Conservation (phyloP, 2,888 invertebrate species). For the Alloscopus bannaensis region DNA sequence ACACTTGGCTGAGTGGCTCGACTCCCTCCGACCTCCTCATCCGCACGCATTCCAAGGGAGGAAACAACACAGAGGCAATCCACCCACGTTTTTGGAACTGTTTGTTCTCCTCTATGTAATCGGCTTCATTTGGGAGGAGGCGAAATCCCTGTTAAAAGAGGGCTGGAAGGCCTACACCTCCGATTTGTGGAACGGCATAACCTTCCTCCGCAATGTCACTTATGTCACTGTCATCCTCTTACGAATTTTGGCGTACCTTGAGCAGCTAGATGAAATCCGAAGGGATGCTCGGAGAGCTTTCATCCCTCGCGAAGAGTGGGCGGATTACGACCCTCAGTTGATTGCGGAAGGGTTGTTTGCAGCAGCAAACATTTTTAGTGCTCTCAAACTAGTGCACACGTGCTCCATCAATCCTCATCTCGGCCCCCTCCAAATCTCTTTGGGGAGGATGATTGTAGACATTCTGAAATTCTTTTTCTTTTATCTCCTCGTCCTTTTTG, state of each 20-base stretch:
- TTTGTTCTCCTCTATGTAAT: conserved; percentile 89
- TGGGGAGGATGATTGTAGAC: conserved; percentile 92
- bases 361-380: conserved; percentile 94
- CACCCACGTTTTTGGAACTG: conserved; percentile 89
- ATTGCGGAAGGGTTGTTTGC: conserved; percentile 95
- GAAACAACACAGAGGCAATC: conserved; percentile 86
- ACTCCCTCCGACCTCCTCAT: conserved; percentile 82
- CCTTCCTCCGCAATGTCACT: conserved; percentile 91
- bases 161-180: conserved; percentile 90
- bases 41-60: conserved; percentile 74
- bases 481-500: conserved; percentile 89
- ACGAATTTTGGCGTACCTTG: conserved; percentile 79
- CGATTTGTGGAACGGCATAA: conserved; percentile 98
- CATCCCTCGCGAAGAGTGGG: conserved; percentile 90
- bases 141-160: conserved; percentile 90
- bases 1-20: conserved; percentile 83
- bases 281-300: conserved; percentile 83
- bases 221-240: conserved; percentile 86
- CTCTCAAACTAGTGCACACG: conserved; percentile 91
- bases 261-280: conserved; percentile 57
- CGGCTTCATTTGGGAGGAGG: conserved; percentile 94
- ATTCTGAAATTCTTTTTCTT: conserved; percentile 95
- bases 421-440: conserved; percentile 93
- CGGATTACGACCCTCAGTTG: conserved; percentile 93
- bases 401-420: conserved; percentile 95